Conservation (phyloP, 2,797 vertebrate genomes). For the Remorina albescens region DNA sequence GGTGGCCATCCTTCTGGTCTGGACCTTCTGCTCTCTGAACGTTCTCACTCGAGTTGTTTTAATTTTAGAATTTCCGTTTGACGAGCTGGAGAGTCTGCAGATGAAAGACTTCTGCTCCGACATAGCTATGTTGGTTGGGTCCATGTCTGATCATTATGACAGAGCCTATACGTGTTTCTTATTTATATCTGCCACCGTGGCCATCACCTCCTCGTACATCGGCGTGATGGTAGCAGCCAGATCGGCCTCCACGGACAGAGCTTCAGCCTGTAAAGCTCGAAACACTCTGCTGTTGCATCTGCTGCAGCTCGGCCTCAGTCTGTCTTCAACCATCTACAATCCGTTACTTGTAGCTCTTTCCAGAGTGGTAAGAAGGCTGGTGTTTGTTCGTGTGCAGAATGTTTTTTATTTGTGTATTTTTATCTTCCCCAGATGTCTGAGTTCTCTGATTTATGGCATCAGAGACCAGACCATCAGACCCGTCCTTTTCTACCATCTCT, state of each 20-base stretch:
- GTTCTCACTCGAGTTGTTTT: constrained; percentile 19
- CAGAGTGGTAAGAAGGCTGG: not conserved
- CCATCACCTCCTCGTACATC: constrained; percentile 32
- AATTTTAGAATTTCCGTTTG: constrained; percentile 23
- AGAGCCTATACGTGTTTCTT: constrained; percentile 20
- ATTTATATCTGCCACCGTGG: constrained; percentile 36
- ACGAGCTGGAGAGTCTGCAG: not conserved
- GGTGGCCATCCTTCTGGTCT: constrained; percentile 48
- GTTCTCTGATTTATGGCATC: constrained; percentile 57
- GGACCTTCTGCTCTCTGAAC: constrained; percentile 58
- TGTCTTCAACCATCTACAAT: too few relatives aligned
- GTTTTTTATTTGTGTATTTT: constrained; percentile 23
- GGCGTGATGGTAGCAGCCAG: constrained; percentile 37
- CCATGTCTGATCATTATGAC: not conserved
- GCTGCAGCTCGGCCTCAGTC: too few relatives aligned
- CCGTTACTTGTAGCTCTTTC: not conserved
- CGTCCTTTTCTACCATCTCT: constrained; percentile 36
- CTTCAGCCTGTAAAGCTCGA: too few relatives aligned
- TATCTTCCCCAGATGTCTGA: constrained; percentile 58
- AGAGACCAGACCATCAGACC: constrained; percentile 57
- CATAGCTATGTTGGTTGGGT: not conserved
- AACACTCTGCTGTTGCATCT: too few relatives aligned
- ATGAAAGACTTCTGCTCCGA: constrained; percentile 42
- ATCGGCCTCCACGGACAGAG: too few relatives aligned
- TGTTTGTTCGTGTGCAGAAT: not conserved